Percentiles rank a stretch among this genome's conserved stretches.
These are phyloP conservation scores for Crematogaster levior DNA, from an alignment of 2,888 invertebrate species.

Conservation along the genomic window DNA sequence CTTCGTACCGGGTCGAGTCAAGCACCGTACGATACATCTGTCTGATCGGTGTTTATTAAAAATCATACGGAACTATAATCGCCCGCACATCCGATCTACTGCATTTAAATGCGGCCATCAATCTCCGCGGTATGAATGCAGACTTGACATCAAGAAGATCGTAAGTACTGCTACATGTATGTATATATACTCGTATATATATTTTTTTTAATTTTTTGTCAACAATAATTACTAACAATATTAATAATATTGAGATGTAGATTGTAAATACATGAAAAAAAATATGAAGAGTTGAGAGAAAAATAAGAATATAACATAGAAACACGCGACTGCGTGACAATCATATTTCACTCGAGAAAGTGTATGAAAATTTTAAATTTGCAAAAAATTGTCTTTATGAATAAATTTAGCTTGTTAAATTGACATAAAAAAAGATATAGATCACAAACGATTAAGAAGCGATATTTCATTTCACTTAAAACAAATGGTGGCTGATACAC, in stretches of 20 bases:
- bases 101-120: constrained; percentile 26
- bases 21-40: constrained; percentile 82
- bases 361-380: background rate
- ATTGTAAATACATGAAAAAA: background rate
- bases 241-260: background rate
- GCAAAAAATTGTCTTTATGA: background rate
- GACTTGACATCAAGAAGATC: background rate
- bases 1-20: constrained; percentile 80
- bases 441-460: background rate
- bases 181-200: background rate
- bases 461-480: background rate
- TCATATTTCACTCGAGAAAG: background rate
- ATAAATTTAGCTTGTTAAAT: background rate
- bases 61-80: constrained; percentile 77
- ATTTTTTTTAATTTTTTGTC: background rate
- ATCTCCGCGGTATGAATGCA: background rate
- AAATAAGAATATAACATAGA: background rate
- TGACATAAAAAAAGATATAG: background rate
- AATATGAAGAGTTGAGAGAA: background rate
- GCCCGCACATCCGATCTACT: constrained; percentile 33
- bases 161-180: background rate
- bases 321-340: background rate
- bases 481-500: background rate
- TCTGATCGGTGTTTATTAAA: constrained; percentile 84
- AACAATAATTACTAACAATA: background rate